Percentiles rank a stretch among this genome's conserved stretches.
Conservation (phyloP, 2,113 vertebrate genomes). For the Romanogobio albipinnatus region DNA sequence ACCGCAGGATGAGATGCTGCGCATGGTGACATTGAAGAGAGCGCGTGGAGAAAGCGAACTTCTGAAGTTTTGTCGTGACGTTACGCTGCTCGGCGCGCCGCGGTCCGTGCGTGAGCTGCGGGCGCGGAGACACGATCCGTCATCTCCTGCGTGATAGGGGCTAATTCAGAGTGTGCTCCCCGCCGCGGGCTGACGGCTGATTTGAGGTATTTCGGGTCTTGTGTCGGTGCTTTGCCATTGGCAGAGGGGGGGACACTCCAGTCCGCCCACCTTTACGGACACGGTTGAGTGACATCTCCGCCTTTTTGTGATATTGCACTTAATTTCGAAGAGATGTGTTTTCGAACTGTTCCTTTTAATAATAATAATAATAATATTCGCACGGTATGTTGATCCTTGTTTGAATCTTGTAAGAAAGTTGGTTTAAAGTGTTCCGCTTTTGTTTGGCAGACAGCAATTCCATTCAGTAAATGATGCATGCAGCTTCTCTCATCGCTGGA, state of each 20-base stretch:
- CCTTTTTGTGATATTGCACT: conserved; percentile 23
- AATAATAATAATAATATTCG: not conserved
- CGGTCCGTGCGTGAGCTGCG: conserved; percentile 74
- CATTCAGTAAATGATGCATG: conserved; percentile 51
- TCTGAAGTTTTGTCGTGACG: conserved; percentile 67
- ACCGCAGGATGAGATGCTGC: conserved; percentile 89
- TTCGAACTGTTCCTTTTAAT: not conserved
- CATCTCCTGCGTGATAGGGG: conserved; percentile 80
- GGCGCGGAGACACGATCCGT: conserved; percentile 77
- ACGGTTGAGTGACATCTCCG: conserved; percentile 70
- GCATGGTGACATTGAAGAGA: conserved; percentile 86
- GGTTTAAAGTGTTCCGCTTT: not conserved
- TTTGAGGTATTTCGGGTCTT: conserved; percentile 76
- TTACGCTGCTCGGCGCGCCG: conserved; percentile 71
- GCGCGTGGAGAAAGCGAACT: conserved; percentile 40
- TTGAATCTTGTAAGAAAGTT: not conserved
- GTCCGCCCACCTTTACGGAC: conserved; percentile 76
- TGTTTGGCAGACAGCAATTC: conserved; percentile 5
- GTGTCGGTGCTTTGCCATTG: conserved; percentile 78
- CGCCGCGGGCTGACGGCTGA: conserved; percentile 71
- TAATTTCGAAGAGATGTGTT: conserved; percentile 1
- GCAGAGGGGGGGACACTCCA: conserved; percentile 72
- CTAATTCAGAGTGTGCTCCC: conserved; percentile 71
- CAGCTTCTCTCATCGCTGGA: conserved; percentile 46
- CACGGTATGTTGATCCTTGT: not conserved